phyloP scores from a whole-genome alignment of 1,140 invertebrate species.

The Amphibalanus amphitrite region DNA sequence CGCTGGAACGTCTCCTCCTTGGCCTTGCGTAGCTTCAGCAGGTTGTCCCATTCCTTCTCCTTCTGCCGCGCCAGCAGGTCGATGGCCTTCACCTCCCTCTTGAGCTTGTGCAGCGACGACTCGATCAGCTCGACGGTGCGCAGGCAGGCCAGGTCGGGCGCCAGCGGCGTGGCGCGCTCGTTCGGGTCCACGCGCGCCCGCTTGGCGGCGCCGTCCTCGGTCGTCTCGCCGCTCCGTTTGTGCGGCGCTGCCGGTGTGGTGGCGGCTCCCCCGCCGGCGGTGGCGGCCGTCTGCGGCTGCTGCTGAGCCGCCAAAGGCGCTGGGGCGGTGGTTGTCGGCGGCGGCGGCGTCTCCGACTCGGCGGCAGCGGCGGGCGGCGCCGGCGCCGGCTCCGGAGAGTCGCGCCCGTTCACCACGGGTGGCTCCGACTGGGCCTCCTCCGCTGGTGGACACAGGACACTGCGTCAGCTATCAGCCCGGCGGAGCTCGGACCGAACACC shows the following conservation, averaged over 20 bases:
- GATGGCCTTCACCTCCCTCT: conserved; percentile 11
- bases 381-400: background rate
- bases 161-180: background rate
- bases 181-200: background rate
- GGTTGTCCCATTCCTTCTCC: conserved; percentile 66
- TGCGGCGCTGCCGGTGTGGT: too few relatives aligned
- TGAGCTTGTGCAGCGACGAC: background rate
- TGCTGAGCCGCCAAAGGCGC: background rate
- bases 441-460: too few relatives aligned
- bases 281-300: too few relatives aligned
- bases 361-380: too few relatives aligned
- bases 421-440: too few relatives aligned
- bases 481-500: too few relatives aligned
- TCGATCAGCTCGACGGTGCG: conserved; percentile 5
- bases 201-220: background rate
- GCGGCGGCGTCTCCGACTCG: too few relatives aligned
- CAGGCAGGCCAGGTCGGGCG: background rate
- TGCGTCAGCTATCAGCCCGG: too few relatives aligned
- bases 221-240: background rate
- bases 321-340: too few relatives aligned
- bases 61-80: conserved; percentile 33
- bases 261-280: too few relatives aligned
- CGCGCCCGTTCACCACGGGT: background rate
- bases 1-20: conserved; percentile 51
- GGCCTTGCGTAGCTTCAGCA: conserved; percentile 54